Base-by-base conservation (phyloP, 2,888 invertebrate genomes). In the Agriopis aurantiaria region DNA sequence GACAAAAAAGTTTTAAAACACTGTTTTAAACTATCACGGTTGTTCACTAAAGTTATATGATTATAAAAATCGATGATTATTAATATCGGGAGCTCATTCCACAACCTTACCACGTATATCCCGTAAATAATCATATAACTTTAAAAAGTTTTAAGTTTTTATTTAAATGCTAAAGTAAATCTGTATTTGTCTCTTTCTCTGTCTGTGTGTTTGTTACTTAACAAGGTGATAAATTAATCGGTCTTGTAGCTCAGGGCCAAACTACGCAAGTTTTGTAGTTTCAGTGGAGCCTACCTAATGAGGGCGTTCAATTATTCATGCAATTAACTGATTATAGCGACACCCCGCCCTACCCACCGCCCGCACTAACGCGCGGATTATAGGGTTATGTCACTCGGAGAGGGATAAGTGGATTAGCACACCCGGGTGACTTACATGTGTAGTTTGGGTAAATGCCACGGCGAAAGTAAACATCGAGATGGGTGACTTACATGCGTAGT, bases 321-420 rank as follows among this genome's bases (percentile, higher is more conserved):
- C 91, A 92, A 93, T 93, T 93, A 93, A 91, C 92, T 91, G 91
- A 93, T 93, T 93, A 93, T 91, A 87, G 90, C 91, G 86, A 89
- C 90, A 90, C 85, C 83, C 81, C 79, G 80, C 78, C 72, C 76
- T 51, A 9, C 46, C 57, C 62, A 33, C 68, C 71, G 65, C 70
- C 68, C 77, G 68, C 70, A 69, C 69, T 69, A 62, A 68, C 72
- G 72, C 76, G 66, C 48, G 53, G 58, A 62, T 60, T 55, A 60
- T 71, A 71, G 63, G 70, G 72, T 63, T 73, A 65, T 72, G 73
- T 70, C 73, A 73, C 76, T 63, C 69, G 65, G 68, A 56, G 69
- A 69, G 72, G 72, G 67, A 72, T 71, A 72, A 72, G 65, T 66
- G 62, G 71, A 75, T 70, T 71, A 71, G 63, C 23, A 62, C 45